Evolutionary conservation across 2,113 vertebrate genomes (phyloP), one percentile per base, ranked within the genome.

Genomic region (Pangasianodon hypophthalmus): DNA sequence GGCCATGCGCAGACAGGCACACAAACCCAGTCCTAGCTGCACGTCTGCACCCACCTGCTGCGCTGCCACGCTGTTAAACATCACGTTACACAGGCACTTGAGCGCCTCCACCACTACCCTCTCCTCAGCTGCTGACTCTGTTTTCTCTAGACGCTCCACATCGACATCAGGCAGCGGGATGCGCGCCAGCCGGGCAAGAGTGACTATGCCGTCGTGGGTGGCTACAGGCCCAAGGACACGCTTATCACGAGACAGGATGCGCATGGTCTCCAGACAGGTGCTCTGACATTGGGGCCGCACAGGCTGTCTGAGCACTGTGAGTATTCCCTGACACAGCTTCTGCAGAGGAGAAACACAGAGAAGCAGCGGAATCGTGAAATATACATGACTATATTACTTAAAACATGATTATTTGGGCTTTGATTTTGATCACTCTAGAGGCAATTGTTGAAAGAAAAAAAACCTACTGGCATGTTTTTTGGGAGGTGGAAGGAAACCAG

Each of bases 81-180:
- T 95, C 58, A 99, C 96, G 58, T 99, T 99, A 94, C 98, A 99
- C 84, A 99, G 96, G 95, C 98, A 99, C 96, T 99, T 99, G 86
- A 99, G 95, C 24, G 98, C 98, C 95, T 99, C 98, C 93, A 99
- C 97, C 88, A 99, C 97, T 50, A 96, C 96, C 92, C 97, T 97
- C 91, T 97, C 96, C 67, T 96, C 97, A 29, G 96, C 96, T 84
- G 96, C 92, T 88, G 93, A 95, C 56, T 95, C 94, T 69, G 95
- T 95, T 13, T 93, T 93, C 86, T 93, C 62, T 9, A 84, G 18
- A 8, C 88, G 60, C 46, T 86, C 92, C 3, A 46, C 18, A 2
- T 83, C 73, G 0, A 90, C 91, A 21, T 91, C 91, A 16, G 46
- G 79, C 0, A 91, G n/a, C 0, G 0, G 58, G 80, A 99, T 94